Evolutionary conservation across 1,140 invertebrate species (phyloP).

Genomic region (Saccostrea echinata): DNA sequence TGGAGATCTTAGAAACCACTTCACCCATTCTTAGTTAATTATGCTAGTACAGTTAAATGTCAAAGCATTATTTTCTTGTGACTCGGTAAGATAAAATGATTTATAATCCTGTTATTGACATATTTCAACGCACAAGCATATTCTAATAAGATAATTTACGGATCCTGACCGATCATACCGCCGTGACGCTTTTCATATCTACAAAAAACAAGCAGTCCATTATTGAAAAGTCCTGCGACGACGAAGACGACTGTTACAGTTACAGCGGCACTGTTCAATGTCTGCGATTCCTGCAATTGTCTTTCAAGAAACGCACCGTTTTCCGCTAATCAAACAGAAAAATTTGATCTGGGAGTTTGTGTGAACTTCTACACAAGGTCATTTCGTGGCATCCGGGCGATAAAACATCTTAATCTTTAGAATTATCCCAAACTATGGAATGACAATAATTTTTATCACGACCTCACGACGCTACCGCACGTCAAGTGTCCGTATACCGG

Average conservation of each 20-base stretch:
- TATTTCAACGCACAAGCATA: not conserved
- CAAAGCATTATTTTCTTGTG: no score
- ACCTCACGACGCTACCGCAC: not conserved
- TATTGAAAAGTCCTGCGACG: not conserved
- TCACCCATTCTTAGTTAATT: slow-evolving; percentile 43
- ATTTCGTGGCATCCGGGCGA: not conserved
- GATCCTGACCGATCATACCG: not conserved
- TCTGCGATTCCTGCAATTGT: not conserved
- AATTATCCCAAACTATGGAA: not conserved
- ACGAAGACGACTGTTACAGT: not conserved
- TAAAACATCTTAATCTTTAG: not conserved
- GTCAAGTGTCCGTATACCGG: not conserved
- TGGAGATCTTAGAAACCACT: slow-evolving; percentile 25
- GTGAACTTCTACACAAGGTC: not conserved
- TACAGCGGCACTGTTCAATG: not conserved
- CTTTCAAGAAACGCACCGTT: slow-evolving; percentile 1
- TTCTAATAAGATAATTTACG: slow-evolving; percentile 11
- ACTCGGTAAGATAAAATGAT: not conserved
- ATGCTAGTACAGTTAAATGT: not conserved
- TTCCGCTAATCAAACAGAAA: not conserved
- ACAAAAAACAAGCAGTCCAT: not conserved
- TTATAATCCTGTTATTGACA: slow-evolving; percentile 31
- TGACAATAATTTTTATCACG: slow-evolving; percentile 10
- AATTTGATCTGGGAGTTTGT: not conserved
- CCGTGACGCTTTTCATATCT: slow-evolving; percentile 20